These are phyloP conservation scores for Labrus mixtus DNA, from an alignment of 2,113 vertebrate species.

Conservation along the genomic window DNA sequence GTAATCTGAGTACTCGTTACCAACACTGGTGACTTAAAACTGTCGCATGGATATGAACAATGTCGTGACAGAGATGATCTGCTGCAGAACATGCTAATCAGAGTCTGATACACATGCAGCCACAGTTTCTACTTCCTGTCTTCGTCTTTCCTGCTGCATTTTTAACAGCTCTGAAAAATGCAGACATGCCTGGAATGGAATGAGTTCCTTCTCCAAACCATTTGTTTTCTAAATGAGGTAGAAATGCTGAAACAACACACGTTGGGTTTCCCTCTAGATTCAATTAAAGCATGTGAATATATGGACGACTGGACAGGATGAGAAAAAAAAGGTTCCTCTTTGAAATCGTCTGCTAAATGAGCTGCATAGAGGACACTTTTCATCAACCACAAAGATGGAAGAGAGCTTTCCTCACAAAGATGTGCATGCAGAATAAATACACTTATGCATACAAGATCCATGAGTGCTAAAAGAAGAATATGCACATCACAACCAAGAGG, in stretches of 20 bases:
- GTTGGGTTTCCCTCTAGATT: neutral
- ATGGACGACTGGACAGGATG: neutral
- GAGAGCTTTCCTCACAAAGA: neutral
- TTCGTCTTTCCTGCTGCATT: neutral
- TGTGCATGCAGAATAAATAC: neutral
- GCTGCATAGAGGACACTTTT: neutral
- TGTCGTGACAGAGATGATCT: neutral
- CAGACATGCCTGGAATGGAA: slow-evolving; percentile 1
- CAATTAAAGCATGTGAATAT: neutral
- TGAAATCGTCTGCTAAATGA: too few species aligned
- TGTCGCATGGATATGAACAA: neutral
- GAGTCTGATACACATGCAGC: too few species aligned
- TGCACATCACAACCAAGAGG: slow-evolving; percentile 1
- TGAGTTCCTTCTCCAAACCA: neutral
- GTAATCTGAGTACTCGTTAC: too few species aligned
- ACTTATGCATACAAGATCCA: slow-evolving; percentile 39
- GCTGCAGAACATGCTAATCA: too few species aligned
- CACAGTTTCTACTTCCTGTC: neutral
- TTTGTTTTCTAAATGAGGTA: neutral
- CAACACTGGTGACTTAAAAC: neutral
- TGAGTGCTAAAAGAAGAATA: slow-evolving; percentile 4
- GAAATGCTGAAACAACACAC: neutral
- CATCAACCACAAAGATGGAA: neutral
- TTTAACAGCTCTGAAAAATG: neutral
- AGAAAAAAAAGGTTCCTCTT: neutral